Percentiles rank a stretch among this genome's conserved stretches.
Conservation (phyloP, 2,113 vertebrate genomes). For the Dicaeum eximium region DNA sequence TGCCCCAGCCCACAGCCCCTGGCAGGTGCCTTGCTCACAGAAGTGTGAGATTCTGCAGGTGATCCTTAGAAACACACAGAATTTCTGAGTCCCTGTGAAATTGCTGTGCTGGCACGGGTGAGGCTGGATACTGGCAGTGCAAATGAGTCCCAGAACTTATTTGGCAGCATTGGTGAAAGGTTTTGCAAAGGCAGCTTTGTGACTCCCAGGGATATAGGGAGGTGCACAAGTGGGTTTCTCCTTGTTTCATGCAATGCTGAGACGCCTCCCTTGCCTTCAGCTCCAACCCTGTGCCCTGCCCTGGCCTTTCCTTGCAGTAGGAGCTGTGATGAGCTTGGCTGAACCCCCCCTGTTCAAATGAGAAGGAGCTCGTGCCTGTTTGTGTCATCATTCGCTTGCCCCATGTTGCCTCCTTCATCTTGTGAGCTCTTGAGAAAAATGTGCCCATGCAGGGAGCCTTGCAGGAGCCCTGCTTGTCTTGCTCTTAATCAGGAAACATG, state of each 20-base stretch:
- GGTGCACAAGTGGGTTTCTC: background rate
- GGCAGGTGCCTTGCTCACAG: background rate
- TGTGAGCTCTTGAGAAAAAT: background rate
- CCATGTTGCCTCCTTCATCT: background rate
- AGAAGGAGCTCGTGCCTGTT: background rate
- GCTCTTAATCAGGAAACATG: background rate
- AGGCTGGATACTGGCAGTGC: background rate
- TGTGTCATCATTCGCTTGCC: background rate
- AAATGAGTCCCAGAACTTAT: background rate
- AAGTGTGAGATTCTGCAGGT: background rate
- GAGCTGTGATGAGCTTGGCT: background rate
- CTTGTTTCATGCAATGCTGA: rapidly evolving
- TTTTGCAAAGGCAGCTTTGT: background rate
- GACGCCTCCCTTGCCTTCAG: background rate
- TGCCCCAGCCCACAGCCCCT: background rate
- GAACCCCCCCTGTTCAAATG: background rate
- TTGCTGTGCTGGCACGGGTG: rapidly evolving
- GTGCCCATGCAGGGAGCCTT: background rate
- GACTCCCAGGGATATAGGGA: background rate
- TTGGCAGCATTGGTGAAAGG: background rate
- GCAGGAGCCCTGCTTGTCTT: background rate
- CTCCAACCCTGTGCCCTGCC: background rate
- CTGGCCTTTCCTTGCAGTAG: background rate
- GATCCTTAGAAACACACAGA: rapidly evolving
- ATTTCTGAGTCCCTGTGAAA: background rate